Evolutionary conservation across 2,888 invertebrate species (phyloP), one percentile per base, ranked within the genome.

Genomic region (Epirrita christyi): DNA sequence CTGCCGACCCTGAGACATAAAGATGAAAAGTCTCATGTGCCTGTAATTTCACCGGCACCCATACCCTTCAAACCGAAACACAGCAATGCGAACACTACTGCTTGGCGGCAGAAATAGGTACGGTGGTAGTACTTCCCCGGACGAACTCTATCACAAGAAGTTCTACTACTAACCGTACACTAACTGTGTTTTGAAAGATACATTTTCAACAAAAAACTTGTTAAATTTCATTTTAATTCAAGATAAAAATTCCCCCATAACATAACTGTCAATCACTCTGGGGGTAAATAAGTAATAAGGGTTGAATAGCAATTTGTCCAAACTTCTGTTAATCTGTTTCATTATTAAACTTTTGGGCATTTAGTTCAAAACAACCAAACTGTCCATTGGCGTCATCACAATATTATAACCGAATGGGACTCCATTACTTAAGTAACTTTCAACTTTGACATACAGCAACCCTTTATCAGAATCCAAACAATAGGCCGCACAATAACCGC

Each of bases 381-480:
- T 46, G 48, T 49, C n/a, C n/a, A n/a, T n/a, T 37, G 29, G 32
- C 56, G 54, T 49, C 51, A 56, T 52, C 57, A 61, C 55, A n/a
- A n/a, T n/a, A n/a, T n/a, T 50, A 61, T 40, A 53, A 40, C 59
- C 49, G 59, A 64, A 62, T 61, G 52, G 57, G 57, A 61, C 50
- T 60, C 49, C 45, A 62, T 60, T 58, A 61, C 47, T 61, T 58
- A 61, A 44, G 42, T 46, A 56, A 60, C 63, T 55, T 55, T 64
- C 58, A 64, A 69, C 68, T 72, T 68, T 71, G 72, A 71, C 67
- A 21, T 21, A 21, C n/a, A 74, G 64, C 63, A 64, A 67, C 69
- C 67, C 71, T 73, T 75, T 80, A 81, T 80, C 80, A 71, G 67
- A 34, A 61, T 58, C 67, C 63, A 76, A 78, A 82, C 81, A 81